phyloP scores from a whole-genome alignment of 2,888 invertebrate species.

The Rapana venosa region DNA sequence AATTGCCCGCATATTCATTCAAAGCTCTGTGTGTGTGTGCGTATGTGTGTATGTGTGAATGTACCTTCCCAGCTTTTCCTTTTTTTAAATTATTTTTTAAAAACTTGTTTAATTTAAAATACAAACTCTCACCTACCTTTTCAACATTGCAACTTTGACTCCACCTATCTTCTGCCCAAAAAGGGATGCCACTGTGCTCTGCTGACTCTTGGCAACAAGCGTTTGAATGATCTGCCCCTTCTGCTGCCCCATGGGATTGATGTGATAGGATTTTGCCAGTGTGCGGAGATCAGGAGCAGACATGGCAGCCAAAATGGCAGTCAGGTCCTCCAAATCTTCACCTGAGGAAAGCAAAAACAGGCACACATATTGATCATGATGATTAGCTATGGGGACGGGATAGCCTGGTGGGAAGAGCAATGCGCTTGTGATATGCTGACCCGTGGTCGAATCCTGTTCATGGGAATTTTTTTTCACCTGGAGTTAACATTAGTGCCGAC shows the following conservation, averaged over 20 bases:
- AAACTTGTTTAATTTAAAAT: background rate
- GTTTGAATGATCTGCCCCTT: conserved; percentile 66
- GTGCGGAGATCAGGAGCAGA: conserved; percentile 75
- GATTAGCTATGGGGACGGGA: no score
- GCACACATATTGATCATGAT: background rate
- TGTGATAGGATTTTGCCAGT: conserved; percentile 76
- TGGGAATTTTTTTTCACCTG: no score
- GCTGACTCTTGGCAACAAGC: conserved; percentile 75
- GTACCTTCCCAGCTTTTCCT: no score
- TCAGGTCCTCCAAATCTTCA: conserved; percentile 55
- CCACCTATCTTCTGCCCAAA: conserved; percentile 60
- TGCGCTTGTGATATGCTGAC: no score
- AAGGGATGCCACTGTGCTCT: conserved; percentile 71
- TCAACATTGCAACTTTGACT: conserved; percentile 55
- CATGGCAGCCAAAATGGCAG: conserved; percentile 68
- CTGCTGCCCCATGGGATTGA: conserved; percentile 62
- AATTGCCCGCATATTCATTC: no score
- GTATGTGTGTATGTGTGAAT: background rate
- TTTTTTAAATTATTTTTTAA: background rate
- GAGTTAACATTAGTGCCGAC: no score
- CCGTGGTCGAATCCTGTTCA: no score
- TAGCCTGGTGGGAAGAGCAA: no score
- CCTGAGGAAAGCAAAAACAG: background rate
- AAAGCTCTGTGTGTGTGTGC: no score
- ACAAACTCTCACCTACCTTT: conserved; percentile 52